These are phyloP conservation scores for Sinocyclocheilus grahami DNA, from an alignment of 2,113 vertebrate species.

Conservation along the genomic window DNA sequence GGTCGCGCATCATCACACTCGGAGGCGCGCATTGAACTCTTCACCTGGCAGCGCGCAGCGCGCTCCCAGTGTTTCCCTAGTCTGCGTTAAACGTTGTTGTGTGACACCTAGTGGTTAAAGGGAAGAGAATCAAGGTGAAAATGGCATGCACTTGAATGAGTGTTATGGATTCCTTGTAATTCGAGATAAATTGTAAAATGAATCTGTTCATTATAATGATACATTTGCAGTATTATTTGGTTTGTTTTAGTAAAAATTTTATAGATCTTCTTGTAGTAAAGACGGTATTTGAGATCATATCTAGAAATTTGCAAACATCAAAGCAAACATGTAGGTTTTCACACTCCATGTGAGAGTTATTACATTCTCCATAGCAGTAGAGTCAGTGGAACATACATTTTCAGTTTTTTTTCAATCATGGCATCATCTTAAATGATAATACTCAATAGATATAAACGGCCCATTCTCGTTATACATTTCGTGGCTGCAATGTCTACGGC, in stretches of 20 bases:
- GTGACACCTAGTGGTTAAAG: slow-evolving; percentile 45
- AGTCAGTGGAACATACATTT: neutral
- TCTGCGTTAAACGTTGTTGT: slow-evolving; percentile 27
- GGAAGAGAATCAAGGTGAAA: neutral
- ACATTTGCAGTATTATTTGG: neutral
- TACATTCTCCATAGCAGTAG: neutral
- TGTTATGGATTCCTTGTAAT: neutral
- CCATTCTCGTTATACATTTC: slow-evolving; percentile 57
- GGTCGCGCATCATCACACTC: slow-evolving; percentile 65
- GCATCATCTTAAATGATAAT: neutral
- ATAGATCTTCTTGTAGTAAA: neutral
- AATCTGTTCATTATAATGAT: neutral
- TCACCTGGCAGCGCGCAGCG: slow-evolving; percentile 66
- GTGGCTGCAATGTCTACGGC: slow-evolving; percentile 62
- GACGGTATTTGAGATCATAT: neutral
- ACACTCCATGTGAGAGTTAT: neutral
- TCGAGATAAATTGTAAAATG: neutral
- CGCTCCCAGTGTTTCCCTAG: neutral
- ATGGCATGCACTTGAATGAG: neutral
- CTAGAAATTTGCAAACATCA: neutral
- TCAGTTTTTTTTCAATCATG: neutral
- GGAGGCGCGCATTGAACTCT: slow-evolving; percentile 72
- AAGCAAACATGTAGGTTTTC: neutral
- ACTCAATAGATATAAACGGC: slow-evolving; percentile 68
- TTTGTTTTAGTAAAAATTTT: too few relatives aligned